Base-by-base conservation (phyloP, 1,140 invertebrate species). In the Caenorhabditis briggsae region DNA sequence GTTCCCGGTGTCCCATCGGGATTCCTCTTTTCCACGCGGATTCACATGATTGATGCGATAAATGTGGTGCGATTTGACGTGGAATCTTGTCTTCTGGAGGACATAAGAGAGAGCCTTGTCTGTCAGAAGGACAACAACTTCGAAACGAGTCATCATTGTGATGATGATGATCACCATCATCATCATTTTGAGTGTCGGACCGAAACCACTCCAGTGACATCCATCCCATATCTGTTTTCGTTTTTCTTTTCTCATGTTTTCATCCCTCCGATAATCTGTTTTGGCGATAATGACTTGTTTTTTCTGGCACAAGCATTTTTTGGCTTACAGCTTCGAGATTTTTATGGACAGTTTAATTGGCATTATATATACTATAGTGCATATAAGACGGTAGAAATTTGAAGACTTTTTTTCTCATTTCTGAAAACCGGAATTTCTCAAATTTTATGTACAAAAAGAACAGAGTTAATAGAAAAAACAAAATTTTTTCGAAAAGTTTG, bases 11-110 rank as follows among this genome's bases (percentile, higher is more conserved):
- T 78, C 70, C 70, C 70, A 50, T 50, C 70, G 70, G 70, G 70
- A 53, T 43, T 78, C 50, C 59, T 78, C 70, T 78, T 78, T 78
- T 78, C 70, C 70, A 78, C 70, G 46, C 70, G 70, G 46, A 78
- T 78, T 78, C 70, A 78, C 70, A 78, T 78, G 70, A 78, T 78
- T 78, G 70, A 78, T 78, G 70, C 70, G 70, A 78, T 78, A 78
- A 78, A 78, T 78, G 70, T 78, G 70, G 70, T 78, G 70, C 46
- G 70, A 78, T 78, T 78, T 78, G 70, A 78, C 70, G 70, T 78
- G 70, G 70, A 46, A 78, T 50, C 70, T 78, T 46, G 33, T 20
- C n/a, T n/a, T 78, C n/a, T 70, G 14, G 8, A 8, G 20, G 8
- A 14, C n/a, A 43, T 46, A 46, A 78, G 70, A 46, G 33, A 33